Conservation (phyloP, 2,888 invertebrate species). For the Halictus quadricinctus region DNA sequence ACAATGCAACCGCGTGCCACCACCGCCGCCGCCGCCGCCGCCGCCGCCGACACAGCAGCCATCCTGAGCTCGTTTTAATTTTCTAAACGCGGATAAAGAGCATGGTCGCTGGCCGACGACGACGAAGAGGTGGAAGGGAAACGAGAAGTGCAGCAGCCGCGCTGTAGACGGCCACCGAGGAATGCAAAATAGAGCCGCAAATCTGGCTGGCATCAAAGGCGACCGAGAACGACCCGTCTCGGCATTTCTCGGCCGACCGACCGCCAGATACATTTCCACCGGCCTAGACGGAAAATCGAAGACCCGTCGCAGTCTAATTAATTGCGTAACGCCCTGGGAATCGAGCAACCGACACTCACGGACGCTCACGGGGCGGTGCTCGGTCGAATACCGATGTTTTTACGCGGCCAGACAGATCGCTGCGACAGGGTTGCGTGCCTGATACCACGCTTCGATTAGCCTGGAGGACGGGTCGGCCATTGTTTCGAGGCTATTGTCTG, state of each 20-base stretch:
- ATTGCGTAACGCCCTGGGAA: constrained; percentile 69
- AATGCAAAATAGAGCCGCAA: constrained; percentile 80
- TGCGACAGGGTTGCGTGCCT: neutral
- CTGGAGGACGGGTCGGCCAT: neutral
- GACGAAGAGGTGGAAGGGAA: constrained; percentile 33
- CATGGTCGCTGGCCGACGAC: constrained; percentile 32
- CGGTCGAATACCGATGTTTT: constrained; percentile 34
- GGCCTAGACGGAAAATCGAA: constrained; percentile 65
- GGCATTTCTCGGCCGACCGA: constrained; percentile 70
- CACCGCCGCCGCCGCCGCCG: constrained; percentile 39
- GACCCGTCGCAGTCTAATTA: constrained; percentile 64
- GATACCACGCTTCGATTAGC: constrained; percentile 49
- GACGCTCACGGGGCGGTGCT: constrained; percentile 34
- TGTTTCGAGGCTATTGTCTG: constrained; percentile 16
- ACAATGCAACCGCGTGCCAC: constrained; percentile 65
- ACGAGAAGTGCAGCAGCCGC: constrained; percentile 40
- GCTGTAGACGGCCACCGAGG: constrained; percentile 73
- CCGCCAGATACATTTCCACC: constrained; percentile 37
- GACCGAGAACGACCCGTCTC: constrained; percentile 74
- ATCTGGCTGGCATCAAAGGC: constrained; percentile 76
- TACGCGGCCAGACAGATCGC: constrained; percentile 41
- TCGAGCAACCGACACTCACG: constrained; percentile 46
- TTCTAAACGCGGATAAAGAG: constrained; percentile 67
- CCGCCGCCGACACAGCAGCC: constrained; percentile 28
- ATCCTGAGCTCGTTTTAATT: constrained; percentile 65